Evolutionary conservation across 2,797 vertebrate species (phyloP).

Genomic region (Alca torda): DNA sequence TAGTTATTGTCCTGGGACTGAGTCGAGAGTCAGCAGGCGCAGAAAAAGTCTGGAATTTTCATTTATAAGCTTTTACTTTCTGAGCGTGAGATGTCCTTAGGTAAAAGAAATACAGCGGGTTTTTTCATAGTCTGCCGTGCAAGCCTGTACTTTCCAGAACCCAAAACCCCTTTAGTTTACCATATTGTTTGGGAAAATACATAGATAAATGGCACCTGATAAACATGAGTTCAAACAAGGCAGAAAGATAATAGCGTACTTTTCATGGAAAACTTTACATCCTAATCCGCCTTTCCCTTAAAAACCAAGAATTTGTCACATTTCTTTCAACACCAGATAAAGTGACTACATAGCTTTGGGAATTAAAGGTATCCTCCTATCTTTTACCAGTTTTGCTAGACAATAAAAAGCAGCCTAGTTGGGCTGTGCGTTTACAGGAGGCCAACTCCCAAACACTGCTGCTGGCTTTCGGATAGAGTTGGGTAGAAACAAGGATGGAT

Average conservation of each 20-base stretch:
- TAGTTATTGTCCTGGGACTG: background rate
- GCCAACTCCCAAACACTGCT: background rate
- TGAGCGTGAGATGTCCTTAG: background rate
- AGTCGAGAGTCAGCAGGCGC: background rate
- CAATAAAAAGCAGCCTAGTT: background rate
- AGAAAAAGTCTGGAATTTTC: background rate
- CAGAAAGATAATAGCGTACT: background rate
- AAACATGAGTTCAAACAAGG: background rate
- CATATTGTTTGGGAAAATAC: background rate
- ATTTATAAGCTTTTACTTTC: background rate
- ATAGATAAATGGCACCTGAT: background rate
- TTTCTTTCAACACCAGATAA: background rate
- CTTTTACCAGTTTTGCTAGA: background rate
- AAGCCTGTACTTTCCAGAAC: background rate
- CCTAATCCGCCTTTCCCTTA: background rate
- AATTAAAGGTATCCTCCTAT: background rate
- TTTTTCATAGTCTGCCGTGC: background rate
- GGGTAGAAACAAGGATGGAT: background rate
- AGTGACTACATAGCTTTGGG: background rate
- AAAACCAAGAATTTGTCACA: background rate
- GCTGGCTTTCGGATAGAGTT: background rate
- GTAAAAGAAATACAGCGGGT: background rate
- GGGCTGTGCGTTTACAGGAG: background rate
- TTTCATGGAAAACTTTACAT: background rate
- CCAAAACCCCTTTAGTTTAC: background rate